A percentile compares a stretch with the other conserved stretches of the same genome.
These are phyloP conservation scores for Ophonus ardosiacus DNA, from an alignment of 2,888 invertebrate genomes.

Conservation along the genomic window DNA sequence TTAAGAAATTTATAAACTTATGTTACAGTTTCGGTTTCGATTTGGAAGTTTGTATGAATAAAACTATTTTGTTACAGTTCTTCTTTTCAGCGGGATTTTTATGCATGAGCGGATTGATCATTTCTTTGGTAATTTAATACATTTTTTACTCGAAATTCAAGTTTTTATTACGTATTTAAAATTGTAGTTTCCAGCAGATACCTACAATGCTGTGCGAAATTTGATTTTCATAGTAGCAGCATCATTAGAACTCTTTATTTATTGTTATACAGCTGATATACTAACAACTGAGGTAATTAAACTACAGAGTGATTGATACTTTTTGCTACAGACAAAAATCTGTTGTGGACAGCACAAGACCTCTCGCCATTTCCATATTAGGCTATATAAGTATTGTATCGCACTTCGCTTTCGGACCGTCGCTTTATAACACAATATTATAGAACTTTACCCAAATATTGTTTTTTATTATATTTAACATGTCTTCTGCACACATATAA, in stretches of 20 bases:
- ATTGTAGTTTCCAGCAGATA: background rate
- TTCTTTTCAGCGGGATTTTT: background rate
- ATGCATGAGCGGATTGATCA: background rate
- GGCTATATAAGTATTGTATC: too few species aligned
- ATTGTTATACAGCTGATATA: slow-evolving; percentile 17
- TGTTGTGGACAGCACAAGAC: too few species aligned
- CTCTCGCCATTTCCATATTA: too few species aligned
- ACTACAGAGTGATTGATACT: too few species aligned
- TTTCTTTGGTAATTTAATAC: slow-evolving; percentile 16
- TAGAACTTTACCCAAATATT: too few species aligned
- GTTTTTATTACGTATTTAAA: background rate
- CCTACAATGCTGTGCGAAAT: background rate
- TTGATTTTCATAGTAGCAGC: slow-evolving; percentile 8
- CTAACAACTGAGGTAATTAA: slow-evolving; percentile 22
- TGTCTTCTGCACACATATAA: too few species aligned
- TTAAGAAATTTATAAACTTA: background rate
- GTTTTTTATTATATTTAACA: too few species aligned
- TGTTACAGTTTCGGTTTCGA: background rate
- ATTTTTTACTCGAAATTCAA: background rate
- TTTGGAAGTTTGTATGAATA: background rate
- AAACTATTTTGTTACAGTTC: background rate
- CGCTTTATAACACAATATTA: too few species aligned
- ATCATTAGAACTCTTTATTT: background rate
- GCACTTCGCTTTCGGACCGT: too few species aligned
- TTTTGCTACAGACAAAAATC: too few species aligned